Evolutionary conservation across 2,888 invertebrate genomes (phyloP), one percentile per base, ranked within the genome.

Genomic region (Tenthredo distinguenda): DNA sequence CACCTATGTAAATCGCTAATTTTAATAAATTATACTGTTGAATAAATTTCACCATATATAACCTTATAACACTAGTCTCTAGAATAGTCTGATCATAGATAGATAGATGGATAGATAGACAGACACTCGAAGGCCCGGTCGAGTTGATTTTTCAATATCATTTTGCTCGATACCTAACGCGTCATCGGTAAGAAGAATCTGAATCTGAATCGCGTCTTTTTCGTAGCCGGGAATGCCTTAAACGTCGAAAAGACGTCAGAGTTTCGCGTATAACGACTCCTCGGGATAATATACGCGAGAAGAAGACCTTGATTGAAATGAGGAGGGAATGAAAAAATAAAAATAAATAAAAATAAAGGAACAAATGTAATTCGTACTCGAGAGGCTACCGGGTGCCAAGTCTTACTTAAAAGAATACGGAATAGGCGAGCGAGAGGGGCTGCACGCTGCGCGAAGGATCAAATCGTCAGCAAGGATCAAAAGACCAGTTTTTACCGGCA

Each of bases 1-100:
- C 81, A 81, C 47, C 81, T 81, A 81, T 81, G 81, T 62, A 81
- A 81, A 81, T 81, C 58, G 58, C 58, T 81, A 81, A 81, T 81
- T 81, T 81, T 50, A 40, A 81, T 81, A 81, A 81, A 81, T 81
- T 81, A 81, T 62, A 34, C 62, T 5, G 58, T 21, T 37, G 81
- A 81, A 81, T 81, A 81, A 37, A 62, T 81, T 81, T 81, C 62
- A 81, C 81, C 62, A 21, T 55, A n/a, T 50, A n/a, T 58, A 81
- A 81, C 81, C 40, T 81, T 58, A 81, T 77, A 72, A 77, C 58
- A 62, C 62, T 81, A 7, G 79, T 81, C 40, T 40, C 31, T 50
- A 10, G 3, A 10, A 72, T 72, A 34, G 31, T 31, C 15, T 10
- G 31, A 31, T 15, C 21, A 26, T 31, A 68, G 15, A 31, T 68